These are phyloP conservation scores for Drosophila suboccidentalis DNA, from an alignment of 2,888 invertebrate species.

Conservation along the genomic window DNA sequence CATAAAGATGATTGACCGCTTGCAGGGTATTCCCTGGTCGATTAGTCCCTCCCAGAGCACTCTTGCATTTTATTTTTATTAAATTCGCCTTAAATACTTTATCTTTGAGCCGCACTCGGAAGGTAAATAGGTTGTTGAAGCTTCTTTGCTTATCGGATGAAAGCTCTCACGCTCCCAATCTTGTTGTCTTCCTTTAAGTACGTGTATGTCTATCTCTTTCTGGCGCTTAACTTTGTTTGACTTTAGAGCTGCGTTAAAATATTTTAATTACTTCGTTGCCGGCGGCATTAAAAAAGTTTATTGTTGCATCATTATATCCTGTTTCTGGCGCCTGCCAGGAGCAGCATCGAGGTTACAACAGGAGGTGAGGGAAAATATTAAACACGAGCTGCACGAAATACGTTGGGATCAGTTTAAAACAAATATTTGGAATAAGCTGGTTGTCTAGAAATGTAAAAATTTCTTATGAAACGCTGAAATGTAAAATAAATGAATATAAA, in stretches of 20 bases:
- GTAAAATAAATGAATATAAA: not conserved
- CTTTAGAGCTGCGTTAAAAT: slow-evolving; percentile 63
- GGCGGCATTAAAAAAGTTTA: slow-evolving; percentile 65
- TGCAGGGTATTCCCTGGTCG: not conserved
- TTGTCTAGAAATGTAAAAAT: not conserved
- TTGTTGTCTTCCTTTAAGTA: not conserved
- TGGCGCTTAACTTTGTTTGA: slow-evolving; percentile 55
- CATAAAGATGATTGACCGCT: too few relatives aligned
- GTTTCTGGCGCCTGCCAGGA: slow-evolving; percentile 50
- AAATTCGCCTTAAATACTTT: slow-evolving; percentile 48
- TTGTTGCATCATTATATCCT: slow-evolving; percentile 63
- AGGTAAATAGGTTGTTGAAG: slow-evolving; percentile 28
- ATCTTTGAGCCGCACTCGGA: slow-evolving; percentile 19
- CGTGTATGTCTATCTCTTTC: slow-evolving; percentile 18
- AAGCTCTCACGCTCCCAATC: not conserved
- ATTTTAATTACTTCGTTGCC: slow-evolving; percentile 69
- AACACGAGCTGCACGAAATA: slow-evolving; percentile 9
- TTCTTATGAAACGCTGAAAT: not conserved
- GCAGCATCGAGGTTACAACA: slow-evolving; percentile 23
- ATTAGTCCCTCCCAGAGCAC: too few relatives aligned
- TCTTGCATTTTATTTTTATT: slow-evolving; percentile 31
- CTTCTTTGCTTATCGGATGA: slow-evolving; percentile 23
- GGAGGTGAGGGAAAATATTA: slow-evolving; percentile 4
- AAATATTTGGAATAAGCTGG: slow-evolving; percentile 7
- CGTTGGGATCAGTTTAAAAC: slow-evolving; percentile 1